A percentile compares a stretch with the other conserved stretches of the same genome.
These are phyloP conservation scores for Zaprionus davidi DNA, from an alignment of 1,140 invertebrate species.

Conservation along the genomic window DNA sequence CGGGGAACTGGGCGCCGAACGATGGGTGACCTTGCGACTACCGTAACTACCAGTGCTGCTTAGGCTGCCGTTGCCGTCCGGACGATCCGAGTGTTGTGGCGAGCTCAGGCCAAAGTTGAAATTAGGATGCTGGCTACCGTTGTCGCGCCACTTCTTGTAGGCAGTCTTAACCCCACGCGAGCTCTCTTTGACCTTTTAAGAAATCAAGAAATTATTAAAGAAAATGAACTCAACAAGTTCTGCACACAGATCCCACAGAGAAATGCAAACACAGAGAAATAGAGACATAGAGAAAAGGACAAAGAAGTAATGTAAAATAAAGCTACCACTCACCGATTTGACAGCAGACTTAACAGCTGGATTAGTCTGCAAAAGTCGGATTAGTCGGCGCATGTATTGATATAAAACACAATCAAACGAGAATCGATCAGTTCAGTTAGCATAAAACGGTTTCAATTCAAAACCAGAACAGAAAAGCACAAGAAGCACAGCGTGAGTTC, in stretches of 20 bases:
- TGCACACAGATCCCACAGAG: background rate
- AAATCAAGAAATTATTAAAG: constrained; percentile 7
- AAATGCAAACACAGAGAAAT: background rate
- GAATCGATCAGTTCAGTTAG: constrained; percentile 22
- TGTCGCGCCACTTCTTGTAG: constrained; percentile 88
- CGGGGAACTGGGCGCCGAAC: constrained; percentile 89
- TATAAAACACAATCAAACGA: constrained; percentile 30
- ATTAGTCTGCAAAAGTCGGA: constrained; percentile 88
- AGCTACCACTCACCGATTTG: constrained; percentile 89
- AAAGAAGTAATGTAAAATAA: constrained; percentile 1
- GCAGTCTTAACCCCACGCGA: constrained; percentile 90
- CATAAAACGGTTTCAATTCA: constrained; percentile 18
- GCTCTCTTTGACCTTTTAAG: constrained; percentile 89
- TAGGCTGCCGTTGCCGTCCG: constrained; percentile 70
- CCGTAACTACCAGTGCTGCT: constrained; percentile 39
- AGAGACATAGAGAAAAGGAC: background rate
- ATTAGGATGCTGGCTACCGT: constrained; percentile 73
- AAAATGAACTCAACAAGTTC: background rate
- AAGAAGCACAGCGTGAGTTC: constrained; percentile 60
- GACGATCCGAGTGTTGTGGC: constrained; percentile 84
- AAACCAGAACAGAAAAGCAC: constrained; percentile 28
- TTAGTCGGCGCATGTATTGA: constrained; percentile 63
- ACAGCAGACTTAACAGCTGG: constrained; percentile 92
- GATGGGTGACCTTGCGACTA: constrained; percentile 67
- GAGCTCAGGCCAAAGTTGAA: constrained; percentile 76